These are phyloP conservation scores for Daboia siamensis DNA, from an alignment of 2,113 vertebrate genomes.

Conservation along the genomic window DNA sequence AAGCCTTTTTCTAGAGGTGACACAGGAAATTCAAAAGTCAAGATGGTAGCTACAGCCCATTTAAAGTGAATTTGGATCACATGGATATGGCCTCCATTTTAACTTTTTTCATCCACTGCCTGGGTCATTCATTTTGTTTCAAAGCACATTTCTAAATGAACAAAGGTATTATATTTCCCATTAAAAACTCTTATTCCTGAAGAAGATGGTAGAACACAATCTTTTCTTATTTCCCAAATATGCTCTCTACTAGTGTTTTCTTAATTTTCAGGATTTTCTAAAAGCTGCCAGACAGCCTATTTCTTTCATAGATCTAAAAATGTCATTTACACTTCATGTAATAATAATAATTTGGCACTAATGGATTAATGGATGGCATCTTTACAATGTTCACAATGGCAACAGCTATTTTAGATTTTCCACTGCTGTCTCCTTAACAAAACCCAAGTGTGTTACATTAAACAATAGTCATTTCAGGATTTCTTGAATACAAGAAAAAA, in stretches of 20 bases:
- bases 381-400: background rate
- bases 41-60: background rate
- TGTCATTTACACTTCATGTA: background rate
- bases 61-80: background rate
- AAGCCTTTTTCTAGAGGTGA: background rate
- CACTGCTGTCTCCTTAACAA: background rate
- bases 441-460: background rate
- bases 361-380: background rate
- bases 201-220: background rate
- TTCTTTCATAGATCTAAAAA: background rate
- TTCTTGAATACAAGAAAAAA: background rate
- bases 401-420: constrained; percentile 1
- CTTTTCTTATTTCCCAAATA: background rate
- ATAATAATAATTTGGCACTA: background rate
- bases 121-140: background rate
- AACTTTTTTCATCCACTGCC: background rate
- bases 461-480: constrained; percentile 9
- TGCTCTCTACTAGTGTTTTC: background rate
- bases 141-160: background rate
- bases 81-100: background rate
- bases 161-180: background rate
- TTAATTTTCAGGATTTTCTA: background rate
- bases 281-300: background rate
- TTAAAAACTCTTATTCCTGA: background rate
- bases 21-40: background rate